Conservation (phyloP, 2,888 invertebrate genomes). For the Lasioglossum lativentre region DNA sequence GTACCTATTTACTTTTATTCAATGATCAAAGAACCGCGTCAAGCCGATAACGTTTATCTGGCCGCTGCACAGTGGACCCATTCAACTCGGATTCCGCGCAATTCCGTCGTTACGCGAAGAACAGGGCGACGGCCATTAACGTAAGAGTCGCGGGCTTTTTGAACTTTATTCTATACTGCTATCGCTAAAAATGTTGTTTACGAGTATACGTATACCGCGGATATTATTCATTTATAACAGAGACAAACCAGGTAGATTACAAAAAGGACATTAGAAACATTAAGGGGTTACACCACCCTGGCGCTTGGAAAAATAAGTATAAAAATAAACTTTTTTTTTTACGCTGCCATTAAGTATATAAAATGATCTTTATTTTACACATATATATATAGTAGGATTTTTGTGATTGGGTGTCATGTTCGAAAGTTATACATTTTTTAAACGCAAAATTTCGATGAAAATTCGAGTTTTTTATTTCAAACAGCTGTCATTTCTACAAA, state of each 20-base stretch:
- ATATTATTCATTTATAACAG: background rate
- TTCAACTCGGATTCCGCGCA: slow-evolving; percentile 57
- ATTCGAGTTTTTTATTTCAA: too few species aligned
- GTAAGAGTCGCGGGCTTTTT: slow-evolving; percentile 10
- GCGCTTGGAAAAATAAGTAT: too few species aligned
- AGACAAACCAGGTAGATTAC: background rate
- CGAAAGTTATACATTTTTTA: too few species aligned
- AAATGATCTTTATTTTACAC: too few species aligned
- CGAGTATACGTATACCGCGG: too few species aligned
- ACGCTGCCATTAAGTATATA: too few species aligned
- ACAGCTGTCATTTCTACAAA: too few species aligned
- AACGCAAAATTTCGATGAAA: too few species aligned
- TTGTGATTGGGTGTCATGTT: too few species aligned
- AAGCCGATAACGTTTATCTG: slow-evolving; percentile 69
- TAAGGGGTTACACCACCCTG: too few species aligned
- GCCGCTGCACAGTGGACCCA: slow-evolving; percentile 61
- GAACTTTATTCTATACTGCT: background rate
- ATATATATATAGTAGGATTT: too few species aligned
- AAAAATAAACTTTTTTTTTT: too few species aligned
- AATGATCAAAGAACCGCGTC: slow-evolving; percentile 69
- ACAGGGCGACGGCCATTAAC: slow-evolving; percentile 15
- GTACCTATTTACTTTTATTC: slow-evolving; percentile 69
- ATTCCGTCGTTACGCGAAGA: slow-evolving; percentile 46
- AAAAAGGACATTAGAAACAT: background rate
- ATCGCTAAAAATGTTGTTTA: background rate